Base-by-base conservation (phyloP, 2,797 vertebrate species). In the Lutra lutra region DNA sequence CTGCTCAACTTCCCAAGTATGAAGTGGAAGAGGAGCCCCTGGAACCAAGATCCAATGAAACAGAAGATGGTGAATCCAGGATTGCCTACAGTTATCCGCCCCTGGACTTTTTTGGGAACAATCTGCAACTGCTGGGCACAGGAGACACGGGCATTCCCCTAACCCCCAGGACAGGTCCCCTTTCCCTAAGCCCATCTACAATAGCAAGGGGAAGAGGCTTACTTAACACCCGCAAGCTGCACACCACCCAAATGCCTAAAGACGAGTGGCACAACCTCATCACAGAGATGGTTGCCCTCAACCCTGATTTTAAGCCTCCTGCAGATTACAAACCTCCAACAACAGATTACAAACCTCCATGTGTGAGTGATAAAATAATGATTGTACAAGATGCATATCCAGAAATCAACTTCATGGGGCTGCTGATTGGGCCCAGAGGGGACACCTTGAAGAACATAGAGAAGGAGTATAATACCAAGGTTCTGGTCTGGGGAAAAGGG, bases 71-170 rank as follows among this genome's bases (percentile, higher is more conserved):
- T 99, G 89, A 99, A 99, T 91, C 99, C 99, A 0, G 99, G 99
- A 79, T 99, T 99, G 99, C 99, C 99, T 80, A 99, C 99, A 0
- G 99, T 99, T 82, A 99, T 99, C 51, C 43, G 1, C 43, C 2
- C 99, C 99, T 3, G 99, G 99, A 70, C 98, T 99, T 78, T 99
- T 99, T 72, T 99, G 99, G 80, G 99, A 99, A 73, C 99, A 99
- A 56, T 20, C 18, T 56, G 54, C 54, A 56, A 21, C 54, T 56
- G 54, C 54, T 99, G 99, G 99, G 99, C 99, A 99, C 99, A 99
- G 99, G 99, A 99, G 99, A 99, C 99, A 99, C 99, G 99, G 99
- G 99, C 99, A 99, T 99, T 99, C 99, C 99, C 99, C 99, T 99
- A 99, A 99, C 99, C 99, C 99, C 99, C 99, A 99, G 99, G 99